These are phyloP conservation scores for Percopsis transmontana DNA, from an alignment of 2,113 vertebrate species.

Conservation along the genomic window DNA sequence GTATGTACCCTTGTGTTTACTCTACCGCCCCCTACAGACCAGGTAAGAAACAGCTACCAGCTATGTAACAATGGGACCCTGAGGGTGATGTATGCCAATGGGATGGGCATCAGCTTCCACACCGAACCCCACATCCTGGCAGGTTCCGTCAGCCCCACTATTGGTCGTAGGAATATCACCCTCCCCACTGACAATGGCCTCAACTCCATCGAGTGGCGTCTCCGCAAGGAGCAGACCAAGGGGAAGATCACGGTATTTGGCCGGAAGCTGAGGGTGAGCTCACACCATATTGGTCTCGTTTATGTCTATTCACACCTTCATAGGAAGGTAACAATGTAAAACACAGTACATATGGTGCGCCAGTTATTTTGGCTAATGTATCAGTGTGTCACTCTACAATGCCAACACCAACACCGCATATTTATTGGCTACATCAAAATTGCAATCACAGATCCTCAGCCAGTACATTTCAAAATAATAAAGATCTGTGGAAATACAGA, in stretches of 20 bases:
- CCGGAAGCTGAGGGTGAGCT: conserved; percentile 94
- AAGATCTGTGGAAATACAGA: no score
- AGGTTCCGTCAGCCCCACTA: conserved; percentile 95
- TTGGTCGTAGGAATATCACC: conserved; percentile 96
- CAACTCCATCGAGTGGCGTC: conserved; percentile 98
- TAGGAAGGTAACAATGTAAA: no score
- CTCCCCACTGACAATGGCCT: conserved; percentile 97
- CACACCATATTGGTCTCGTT: not conserved
- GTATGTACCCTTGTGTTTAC: not conserved
- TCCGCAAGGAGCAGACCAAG: conserved; percentile 96
- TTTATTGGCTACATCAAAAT: no score
- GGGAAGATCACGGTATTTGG: conserved; percentile 98
- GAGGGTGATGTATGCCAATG: conserved; percentile 97
- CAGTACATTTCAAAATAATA: no score
- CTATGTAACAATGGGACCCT: conserved; percentile 97
- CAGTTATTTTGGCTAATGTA: no score
- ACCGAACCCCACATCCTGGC: conserved; percentile 97
- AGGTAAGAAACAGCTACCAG: conserved; percentile 99
- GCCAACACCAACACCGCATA: no score
- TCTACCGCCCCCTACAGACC: conserved; percentile 81
- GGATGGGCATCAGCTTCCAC: conserved; percentile 98
- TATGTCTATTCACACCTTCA: not conserved
- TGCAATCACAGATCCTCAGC: no score
- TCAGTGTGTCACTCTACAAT: no score
- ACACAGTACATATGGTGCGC: no score